These are phyloP conservation scores for Melanotaenia duboulayi DNA, from an alignment of 2,113 vertebrate species.

Conservation along the genomic window DNA sequence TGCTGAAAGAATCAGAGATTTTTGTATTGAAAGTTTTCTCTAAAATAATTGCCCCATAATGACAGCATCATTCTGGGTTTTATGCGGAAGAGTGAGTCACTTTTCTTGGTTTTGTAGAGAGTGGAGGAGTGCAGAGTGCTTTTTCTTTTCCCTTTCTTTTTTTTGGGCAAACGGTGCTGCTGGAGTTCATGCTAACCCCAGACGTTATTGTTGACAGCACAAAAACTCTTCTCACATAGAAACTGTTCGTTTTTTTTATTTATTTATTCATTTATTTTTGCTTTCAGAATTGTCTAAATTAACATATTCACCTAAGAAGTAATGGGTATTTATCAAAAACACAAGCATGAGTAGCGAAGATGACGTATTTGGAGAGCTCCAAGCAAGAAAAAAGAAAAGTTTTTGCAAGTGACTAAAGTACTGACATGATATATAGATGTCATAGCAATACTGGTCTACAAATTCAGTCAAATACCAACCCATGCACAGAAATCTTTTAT, in stretches of 20 bases:
- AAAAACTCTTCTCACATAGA: neutral
- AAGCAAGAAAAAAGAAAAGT: no score
- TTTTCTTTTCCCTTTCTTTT: neutral
- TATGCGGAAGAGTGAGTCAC: constrained; percentile 62
- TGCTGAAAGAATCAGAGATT: constrained; percentile 36
- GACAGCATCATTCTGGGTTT: constrained; percentile 57
- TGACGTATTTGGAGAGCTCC: no score
- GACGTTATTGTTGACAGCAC: constrained; percentile 18
- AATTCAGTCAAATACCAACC: no score
- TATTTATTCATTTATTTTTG: no score
- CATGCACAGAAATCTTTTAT: neutral
- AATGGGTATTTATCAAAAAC: no score
- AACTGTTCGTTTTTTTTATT: neutral
- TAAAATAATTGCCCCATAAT: constrained; percentile 62
- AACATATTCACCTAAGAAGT: no score
- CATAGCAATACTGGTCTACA: no score
- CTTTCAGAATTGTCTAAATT: neutral
- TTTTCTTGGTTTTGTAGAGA: constrained; percentile 43
- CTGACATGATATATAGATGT: no score
- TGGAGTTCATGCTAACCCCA: constrained; percentile 27
- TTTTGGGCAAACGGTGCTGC: constrained; percentile 35
- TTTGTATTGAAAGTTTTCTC: constrained; percentile 40
- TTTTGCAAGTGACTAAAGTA: no score
- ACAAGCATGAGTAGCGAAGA: no score
- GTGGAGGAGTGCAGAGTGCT: constrained; percentile 36